A percentile compares a stretch with the other conserved stretches of the same genome.
phyloP scores from a whole-genome alignment of 2,888 invertebrate species.

The Drosophila multiciliata region DNA sequence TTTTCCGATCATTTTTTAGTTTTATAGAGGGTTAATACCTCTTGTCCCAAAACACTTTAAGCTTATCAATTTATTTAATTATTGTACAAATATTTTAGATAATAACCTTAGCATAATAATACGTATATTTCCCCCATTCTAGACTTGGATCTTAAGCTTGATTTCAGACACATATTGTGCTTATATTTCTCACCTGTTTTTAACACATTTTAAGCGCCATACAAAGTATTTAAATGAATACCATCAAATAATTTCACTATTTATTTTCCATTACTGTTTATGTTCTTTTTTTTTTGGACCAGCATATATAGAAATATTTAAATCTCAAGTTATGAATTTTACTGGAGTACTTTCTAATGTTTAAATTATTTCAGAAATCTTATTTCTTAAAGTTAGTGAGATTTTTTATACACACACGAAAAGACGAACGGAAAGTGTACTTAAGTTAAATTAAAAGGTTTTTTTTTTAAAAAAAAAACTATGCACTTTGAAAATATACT shows the following conservation, averaged over 20 bases:
- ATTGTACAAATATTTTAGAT: neutral
- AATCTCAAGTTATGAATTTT: neutral
- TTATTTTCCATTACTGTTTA: neutral
- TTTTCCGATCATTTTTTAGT: neutral
- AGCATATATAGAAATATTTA: too few species aligned
- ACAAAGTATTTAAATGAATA: neutral
- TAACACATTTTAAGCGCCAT: neutral
- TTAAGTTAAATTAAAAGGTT: neutral
- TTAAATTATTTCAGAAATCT: neutral
- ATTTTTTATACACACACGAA: neutral
- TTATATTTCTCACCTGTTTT: neutral
- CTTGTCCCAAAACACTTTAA: neutral
- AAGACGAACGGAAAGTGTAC: neutral
- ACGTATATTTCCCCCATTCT: neutral
- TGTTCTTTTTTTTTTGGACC: neutral
- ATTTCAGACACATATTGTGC: neutral
- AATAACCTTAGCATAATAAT: too few species aligned
- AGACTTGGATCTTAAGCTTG: neutral
- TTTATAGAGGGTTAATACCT: neutral
- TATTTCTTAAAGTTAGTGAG: too few species aligned
- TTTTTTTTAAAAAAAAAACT: neutral
- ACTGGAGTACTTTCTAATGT: neutral
- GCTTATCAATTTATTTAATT: neutral
- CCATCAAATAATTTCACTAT: neutral
- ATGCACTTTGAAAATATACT: neutral